phyloP scores from a whole-genome alignment of 2,797 vertebrate species.

The Tokudaia tokunoshimensis region DNA sequence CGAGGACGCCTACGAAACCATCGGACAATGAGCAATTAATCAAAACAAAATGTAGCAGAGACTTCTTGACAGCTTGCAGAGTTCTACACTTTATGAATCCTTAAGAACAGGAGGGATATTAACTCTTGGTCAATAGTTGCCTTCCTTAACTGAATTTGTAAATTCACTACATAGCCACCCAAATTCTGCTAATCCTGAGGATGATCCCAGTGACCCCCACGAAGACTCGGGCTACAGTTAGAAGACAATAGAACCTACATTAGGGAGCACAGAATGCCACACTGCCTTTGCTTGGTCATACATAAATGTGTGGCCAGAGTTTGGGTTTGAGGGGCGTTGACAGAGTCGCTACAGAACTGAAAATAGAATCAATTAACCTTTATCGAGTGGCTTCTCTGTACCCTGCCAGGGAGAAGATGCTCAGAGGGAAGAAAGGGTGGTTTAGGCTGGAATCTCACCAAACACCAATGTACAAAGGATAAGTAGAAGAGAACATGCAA shows the following conservation, averaged over 20 bases:
- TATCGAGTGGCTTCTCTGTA: conserved; percentile 16
- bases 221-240: neutral
- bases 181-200: neutral
- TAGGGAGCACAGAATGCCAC: neutral
- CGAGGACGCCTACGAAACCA: conserved; percentile 26
- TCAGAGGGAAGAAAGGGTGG: conserved; percentile 1
- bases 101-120: neutral
- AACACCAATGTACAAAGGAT: neutral
- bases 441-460: neutral
- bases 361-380: conserved; percentile 51
- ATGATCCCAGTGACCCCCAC: neutral
- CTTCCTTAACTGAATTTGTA: neutral
- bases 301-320: neutral
- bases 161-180: neutral
- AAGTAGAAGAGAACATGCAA: neutral
- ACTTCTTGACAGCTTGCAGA: neutral
- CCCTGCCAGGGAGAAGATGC: neutral
- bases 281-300: neutral
- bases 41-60: neutral
- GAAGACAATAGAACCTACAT: neutral
- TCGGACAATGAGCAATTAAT: conserved; percentile 41
- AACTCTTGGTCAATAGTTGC: neutral
- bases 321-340: conserved; percentile 15
- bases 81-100: neutral
- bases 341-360: neutral